Conservation (phyloP, 2,113 vertebrate species). For the Guaruba guarouba region DNA sequence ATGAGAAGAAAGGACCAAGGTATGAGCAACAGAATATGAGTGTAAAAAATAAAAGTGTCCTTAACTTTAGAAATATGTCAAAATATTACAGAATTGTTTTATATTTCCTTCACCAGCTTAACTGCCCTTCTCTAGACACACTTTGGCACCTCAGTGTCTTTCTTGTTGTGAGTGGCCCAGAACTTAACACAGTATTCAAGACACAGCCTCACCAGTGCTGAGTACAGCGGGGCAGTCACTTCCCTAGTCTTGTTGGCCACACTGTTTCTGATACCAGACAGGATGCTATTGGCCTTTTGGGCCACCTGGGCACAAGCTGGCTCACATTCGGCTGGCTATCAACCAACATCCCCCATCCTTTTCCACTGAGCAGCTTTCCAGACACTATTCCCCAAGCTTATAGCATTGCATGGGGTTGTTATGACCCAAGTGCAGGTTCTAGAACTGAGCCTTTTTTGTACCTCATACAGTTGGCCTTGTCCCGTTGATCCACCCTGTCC, state of each 20-base stretch:
- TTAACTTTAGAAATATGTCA: background rate
- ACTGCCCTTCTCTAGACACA: background rate
- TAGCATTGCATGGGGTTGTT: background rate
- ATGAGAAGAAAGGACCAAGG: conserved; percentile 85
- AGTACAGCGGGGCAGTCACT: background rate
- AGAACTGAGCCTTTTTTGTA: background rate
- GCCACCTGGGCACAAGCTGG: background rate
- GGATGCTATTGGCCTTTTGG: background rate
- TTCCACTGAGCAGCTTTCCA: background rate
- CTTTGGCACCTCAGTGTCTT: background rate
- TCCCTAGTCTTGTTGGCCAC: background rate
- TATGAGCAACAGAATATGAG: conserved; percentile 40
- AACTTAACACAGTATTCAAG: background rate
- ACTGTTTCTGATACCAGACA: background rate
- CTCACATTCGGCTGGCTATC: background rate
- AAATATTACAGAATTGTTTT: background rate
- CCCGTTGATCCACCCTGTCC: background rate
- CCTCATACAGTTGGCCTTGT: background rate
- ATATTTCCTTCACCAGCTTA: background rate
- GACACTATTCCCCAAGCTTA: background rate
- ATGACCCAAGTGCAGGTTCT: background rate
- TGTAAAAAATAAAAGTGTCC: background rate
- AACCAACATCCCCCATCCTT: background rate
- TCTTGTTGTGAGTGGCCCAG: background rate
- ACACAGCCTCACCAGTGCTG: fast-evolving